Conservation (phyloP, 2,797 vertebrate species). For the Percopsis omiscomaycus region DNA sequence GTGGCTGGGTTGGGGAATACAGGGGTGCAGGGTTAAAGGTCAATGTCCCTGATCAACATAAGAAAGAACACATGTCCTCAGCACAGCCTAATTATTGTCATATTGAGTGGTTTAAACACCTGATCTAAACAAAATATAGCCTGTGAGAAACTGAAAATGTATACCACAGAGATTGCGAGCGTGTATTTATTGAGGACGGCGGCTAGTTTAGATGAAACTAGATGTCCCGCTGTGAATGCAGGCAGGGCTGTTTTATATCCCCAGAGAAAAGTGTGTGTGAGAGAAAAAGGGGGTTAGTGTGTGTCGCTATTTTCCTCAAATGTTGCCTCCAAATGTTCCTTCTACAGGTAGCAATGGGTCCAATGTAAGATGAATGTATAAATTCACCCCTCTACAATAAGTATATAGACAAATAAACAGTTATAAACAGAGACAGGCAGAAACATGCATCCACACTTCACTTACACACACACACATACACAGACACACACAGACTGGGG, state of each 20-base stretch:
- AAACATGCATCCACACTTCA: constrained; percentile 21
- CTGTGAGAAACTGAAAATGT: constrained; percentile 64
- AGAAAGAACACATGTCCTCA: constrained; percentile 78
- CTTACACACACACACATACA: constrained; percentile 36
- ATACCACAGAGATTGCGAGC: constrained; percentile 67
- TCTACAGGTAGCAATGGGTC: constrained; percentile 64
- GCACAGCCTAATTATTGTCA: constrained; percentile 79
- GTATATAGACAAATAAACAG: constrained; percentile 31
- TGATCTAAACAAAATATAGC: constrained; percentile 70
- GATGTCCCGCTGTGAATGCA: constrained; percentile 67
- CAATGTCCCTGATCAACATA: constrained; percentile 77
- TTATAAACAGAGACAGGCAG: constrained; percentile 24
- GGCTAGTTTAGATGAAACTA: constrained; percentile 73
- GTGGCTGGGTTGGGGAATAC: constrained; percentile 56
- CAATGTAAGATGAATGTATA: constrained; percentile 43
- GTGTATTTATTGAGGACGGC: constrained; percentile 67
- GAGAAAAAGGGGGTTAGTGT: constrained; percentile 66
- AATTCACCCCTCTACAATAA: constrained; percentile 46
- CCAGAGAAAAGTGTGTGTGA: constrained; percentile 2
- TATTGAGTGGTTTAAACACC: constrained; percentile 78
- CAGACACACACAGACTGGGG: constrained; percentile 46
- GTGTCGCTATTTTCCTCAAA: constrained; percentile 51
- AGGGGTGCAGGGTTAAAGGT: constrained; percentile 68
- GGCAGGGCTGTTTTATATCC: constrained; percentile 57
- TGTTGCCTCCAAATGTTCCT: constrained; percentile 57